Evolutionary conservation across 2,797 vertebrate genomes (phyloP).

Genomic region (Parotocinclus haroldoi): DNA sequence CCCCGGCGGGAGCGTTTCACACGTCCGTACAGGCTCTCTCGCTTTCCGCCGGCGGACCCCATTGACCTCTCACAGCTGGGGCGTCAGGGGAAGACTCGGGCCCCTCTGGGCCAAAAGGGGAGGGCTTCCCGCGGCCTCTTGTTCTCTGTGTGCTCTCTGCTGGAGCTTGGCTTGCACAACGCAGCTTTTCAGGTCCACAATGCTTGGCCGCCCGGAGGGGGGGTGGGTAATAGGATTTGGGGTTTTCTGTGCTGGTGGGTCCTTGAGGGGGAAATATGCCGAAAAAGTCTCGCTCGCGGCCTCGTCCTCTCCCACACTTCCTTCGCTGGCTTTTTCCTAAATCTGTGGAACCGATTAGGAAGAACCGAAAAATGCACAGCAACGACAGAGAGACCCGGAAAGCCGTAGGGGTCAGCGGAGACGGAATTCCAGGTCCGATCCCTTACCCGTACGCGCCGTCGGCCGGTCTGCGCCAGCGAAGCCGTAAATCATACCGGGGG

Average conservation of each 20-base stretch:
- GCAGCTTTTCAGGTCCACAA: constrained; percentile 72
- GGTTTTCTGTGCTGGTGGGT: constrained; percentile 71
- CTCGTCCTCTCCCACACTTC: constrained; percentile 45
- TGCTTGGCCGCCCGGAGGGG: constrained; percentile 59
- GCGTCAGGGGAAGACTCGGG: constrained; percentile 64
- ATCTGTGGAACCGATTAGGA: constrained; percentile 8
- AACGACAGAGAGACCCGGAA: too few relatives aligned
- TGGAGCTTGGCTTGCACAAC: constrained; percentile 53
- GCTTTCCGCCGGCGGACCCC: constrained; percentile 67
- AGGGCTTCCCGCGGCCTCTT: constrained; percentile 49
- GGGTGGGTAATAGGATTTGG: constrained; percentile 78
- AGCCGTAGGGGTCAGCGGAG: too few relatives aligned
- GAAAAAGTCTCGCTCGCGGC: constrained; percentile 13
- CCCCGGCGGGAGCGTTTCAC: constrained; percentile 70
- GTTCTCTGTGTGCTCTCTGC: constrained; percentile 14
- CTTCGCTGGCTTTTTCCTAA: constrained; percentile 31
- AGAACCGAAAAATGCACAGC: background rate
- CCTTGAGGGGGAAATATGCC: constrained; percentile 60
- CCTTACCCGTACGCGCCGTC: too few relatives aligned
- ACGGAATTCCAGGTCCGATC: too few relatives aligned
- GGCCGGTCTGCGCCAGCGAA: too few relatives aligned
- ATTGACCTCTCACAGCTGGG: constrained; percentile 67
- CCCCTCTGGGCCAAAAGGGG: constrained; percentile 60
- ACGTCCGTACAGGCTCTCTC: constrained; percentile 64
- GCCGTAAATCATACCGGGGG: too few relatives aligned